A percentile compares a stretch with the other conserved stretches of the same genome.
phyloP scores from a whole-genome alignment of 2,888 invertebrate genomes.

The Miltochrista miniata region DNA sequence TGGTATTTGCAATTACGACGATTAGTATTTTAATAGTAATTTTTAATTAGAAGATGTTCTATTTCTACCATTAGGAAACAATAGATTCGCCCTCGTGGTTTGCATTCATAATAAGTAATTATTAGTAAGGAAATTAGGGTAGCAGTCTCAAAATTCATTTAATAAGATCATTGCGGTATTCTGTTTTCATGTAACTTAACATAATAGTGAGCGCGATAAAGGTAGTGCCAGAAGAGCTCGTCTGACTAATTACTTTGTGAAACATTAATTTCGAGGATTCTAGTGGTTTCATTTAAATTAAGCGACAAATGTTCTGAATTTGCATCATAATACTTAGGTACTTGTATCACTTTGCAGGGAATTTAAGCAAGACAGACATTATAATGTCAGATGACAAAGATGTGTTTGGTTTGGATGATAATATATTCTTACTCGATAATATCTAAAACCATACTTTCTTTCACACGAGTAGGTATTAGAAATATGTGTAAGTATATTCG shows the following conservation, averaged over 20 bases:
- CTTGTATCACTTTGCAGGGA: constrained; percentile 8
- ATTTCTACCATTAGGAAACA: no score
- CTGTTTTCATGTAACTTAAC: constrained; percentile 16
- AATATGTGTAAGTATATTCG: no score
- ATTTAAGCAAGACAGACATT: constrained; percentile 11
- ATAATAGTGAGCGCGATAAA: constrained; percentile 23
- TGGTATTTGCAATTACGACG: no score
- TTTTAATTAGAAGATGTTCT: no score
- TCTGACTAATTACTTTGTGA: constrained; percentile 38
- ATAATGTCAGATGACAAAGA: no score
- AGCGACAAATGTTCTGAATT: constrained; percentile 29
- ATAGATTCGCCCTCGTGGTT: no score
- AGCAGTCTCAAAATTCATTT: constrained; percentile 7
- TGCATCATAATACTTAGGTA: constrained; percentile 23
- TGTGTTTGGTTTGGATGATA: no score
- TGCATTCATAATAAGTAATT: no score
- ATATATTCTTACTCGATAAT: no score
- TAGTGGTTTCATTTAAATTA: constrained; percentile 30
- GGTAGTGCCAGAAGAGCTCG: constrained; percentile 35
- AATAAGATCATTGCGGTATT: constrained; percentile 9
- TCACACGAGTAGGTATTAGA: no score
- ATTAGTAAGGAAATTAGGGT: constrained; percentile 4
- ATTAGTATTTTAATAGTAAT: no score
- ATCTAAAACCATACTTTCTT: no score
- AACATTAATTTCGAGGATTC: constrained; percentile 37